Evolutionary conservation across 2,888 invertebrate species (phyloP).

Genomic region (Neocrepidodera transversa): DNA sequence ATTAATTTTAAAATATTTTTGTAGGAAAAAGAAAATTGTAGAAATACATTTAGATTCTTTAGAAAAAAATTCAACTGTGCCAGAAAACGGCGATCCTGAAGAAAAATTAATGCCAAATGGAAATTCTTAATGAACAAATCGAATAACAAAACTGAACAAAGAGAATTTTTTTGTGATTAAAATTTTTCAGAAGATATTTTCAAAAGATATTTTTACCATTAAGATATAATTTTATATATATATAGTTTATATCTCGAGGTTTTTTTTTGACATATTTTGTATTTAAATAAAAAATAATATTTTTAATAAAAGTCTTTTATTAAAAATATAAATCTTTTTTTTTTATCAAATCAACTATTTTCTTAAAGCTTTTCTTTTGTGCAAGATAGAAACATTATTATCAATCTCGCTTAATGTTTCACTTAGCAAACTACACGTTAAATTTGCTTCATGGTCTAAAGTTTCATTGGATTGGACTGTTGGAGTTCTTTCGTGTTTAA

Average conservation of each 20-base stretch:
- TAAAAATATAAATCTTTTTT: too few species aligned
- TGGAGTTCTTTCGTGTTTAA: constrained; percentile 10
- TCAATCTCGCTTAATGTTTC: background rate
- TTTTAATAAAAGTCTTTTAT: too few species aligned
- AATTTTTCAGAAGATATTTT: too few species aligned
- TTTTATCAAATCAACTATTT: too few species aligned
- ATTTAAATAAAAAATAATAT: too few species aligned
- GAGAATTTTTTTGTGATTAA: too few species aligned
- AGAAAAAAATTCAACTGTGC: constrained; percentile 3
- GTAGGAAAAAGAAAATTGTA: constrained; percentile 1
- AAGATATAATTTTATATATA: too few species aligned
- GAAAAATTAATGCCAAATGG: constrained; percentile 13
- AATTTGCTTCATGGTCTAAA: background rate
- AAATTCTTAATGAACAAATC: constrained; percentile 6
- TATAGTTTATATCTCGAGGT: too few species aligned
- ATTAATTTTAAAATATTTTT: background rate
- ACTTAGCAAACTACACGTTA: background rate
- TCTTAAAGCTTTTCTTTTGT: constrained; percentile 1
- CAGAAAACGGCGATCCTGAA: constrained; percentile 1
- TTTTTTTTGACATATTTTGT: too few species aligned
- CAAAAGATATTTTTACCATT: too few species aligned
- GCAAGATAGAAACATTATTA: constrained; percentile 8
- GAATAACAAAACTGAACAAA: too few species aligned
- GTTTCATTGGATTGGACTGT: background rate
- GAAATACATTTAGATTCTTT: background rate